phyloP scores from a whole-genome alignment of 2,797 vertebrate species.

The Emys orbicularis region DNA sequence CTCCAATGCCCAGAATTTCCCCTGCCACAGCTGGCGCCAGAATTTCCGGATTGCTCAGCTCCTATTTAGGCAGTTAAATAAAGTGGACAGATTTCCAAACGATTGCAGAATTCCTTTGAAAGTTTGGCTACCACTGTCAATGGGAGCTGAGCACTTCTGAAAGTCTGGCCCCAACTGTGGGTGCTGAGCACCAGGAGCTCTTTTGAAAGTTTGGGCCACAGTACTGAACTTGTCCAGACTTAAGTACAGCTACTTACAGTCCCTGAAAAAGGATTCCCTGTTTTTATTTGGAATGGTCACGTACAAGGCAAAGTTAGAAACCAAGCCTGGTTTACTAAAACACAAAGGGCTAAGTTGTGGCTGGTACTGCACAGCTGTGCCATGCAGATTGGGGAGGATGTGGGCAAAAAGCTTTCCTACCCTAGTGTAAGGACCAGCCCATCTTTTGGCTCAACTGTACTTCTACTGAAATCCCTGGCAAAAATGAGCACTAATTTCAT shows the following conservation, averaged over 20 bases:
- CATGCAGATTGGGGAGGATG: neutral
- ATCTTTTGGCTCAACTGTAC: neutral
- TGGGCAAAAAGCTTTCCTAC: neutral
- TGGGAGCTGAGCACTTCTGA: neutral
- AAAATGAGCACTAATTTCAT: neutral
- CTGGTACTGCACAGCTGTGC: neutral
- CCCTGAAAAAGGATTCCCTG: neutral
- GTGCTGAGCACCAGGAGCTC: neutral
- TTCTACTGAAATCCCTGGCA: neutral
- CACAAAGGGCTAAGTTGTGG: neutral
- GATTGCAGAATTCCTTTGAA: neutral
- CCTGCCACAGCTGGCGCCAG: neutral
- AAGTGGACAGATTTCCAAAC: neutral
- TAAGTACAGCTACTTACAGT: neutral
- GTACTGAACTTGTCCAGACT: neutral
- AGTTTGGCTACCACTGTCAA: neutral
- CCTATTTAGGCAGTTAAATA: neutral
- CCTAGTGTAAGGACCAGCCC: neutral
- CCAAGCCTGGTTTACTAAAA: neutral
- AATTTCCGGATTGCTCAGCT: neutral
- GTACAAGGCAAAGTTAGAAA: neutral
- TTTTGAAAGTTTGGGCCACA: neutral
- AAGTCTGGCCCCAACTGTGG: neutral
- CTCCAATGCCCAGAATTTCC: neutral
- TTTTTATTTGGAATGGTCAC: neutral